Percentiles rank a stretch among this genome's conserved stretches.
Evolutionary conservation across 2,797 vertebrate species (phyloP).

Genomic region (Molossus molossus): DNA sequence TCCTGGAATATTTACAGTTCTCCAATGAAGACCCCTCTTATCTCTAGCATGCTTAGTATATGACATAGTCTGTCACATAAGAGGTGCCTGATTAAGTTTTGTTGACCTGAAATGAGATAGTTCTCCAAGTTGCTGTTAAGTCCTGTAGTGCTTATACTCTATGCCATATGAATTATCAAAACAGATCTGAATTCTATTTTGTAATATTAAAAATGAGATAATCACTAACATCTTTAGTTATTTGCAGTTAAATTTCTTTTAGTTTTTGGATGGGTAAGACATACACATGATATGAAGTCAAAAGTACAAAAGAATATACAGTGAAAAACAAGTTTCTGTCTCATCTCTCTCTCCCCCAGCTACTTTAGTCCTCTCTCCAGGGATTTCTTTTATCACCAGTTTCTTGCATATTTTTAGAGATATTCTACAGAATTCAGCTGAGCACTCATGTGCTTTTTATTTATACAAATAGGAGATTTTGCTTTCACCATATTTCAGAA

Average conservation of each 20-base stretch:
- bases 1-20: neutral
- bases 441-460: neutral
- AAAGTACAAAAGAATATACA: neutral
- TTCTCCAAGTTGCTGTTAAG: neutral
- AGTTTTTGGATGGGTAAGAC: neutral
- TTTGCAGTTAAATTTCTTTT: slow-evolving; percentile 20
- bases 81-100: neutral
- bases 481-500: neutral
- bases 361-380: neutral
- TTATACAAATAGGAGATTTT: neutral
- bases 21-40: neutral
- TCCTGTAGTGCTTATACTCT: neutral
- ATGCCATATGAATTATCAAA: neutral
- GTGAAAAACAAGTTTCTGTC: neutral
- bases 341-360: fast-evolving
- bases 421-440: neutral
- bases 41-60: neutral
- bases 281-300: neutral
- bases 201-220: neutral
- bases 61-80: neutral
- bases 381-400: neutral
- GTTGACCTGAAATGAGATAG: slow-evolving; percentile 7
- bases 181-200: slow-evolving; percentile 7
- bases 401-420: neutral
- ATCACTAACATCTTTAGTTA: neutral